A percentile compares a stretch with the other conserved stretches of the same genome.
These are phyloP conservation scores for Aleadryas rufinucha DNA, from an alignment of 2,113 vertebrate species.

Conservation along the genomic window DNA sequence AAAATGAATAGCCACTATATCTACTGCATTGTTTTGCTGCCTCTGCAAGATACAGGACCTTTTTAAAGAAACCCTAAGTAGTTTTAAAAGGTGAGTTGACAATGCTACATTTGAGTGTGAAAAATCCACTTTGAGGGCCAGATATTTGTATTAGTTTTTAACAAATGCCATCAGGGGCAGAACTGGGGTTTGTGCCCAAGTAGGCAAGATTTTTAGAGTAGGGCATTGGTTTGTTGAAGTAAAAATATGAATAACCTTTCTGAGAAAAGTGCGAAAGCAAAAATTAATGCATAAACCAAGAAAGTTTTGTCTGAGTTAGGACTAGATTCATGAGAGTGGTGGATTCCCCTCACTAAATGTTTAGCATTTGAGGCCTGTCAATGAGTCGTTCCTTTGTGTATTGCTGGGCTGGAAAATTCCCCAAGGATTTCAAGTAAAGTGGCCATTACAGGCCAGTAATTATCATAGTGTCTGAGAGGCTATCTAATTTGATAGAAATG, in stretches of 20 bases:
- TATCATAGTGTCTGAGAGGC: neutral
- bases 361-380: neutral
- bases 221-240: neutral
- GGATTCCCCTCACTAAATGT: neutral
- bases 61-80: constrained; percentile 38
- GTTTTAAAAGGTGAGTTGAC: constrained; percentile 5
- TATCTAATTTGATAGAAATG: constrained; percentile 25
- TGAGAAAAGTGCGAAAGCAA: neutral
- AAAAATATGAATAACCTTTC: neutral
- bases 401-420: constrained; percentile 25
- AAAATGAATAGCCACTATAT: constrained; percentile 54
- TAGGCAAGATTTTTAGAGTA: neutral
- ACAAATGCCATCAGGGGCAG: neutral
- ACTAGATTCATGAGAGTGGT: neutral
- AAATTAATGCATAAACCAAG: neutral
- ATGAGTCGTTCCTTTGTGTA: constrained; percentile 9
- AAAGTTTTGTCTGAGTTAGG: neutral
- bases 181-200: neutral
- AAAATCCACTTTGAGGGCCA: neutral
- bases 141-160: neutral
- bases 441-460: constrained; percentile 24
- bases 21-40: constrained; percentile 58
- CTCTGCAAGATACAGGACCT: constrained; percentile 41
- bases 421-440: constrained; percentile 9
- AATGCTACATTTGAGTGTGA: neutral